Base-by-base conservation (phyloP, 2,113 vertebrate species). In the Galbula dea region DNA sequence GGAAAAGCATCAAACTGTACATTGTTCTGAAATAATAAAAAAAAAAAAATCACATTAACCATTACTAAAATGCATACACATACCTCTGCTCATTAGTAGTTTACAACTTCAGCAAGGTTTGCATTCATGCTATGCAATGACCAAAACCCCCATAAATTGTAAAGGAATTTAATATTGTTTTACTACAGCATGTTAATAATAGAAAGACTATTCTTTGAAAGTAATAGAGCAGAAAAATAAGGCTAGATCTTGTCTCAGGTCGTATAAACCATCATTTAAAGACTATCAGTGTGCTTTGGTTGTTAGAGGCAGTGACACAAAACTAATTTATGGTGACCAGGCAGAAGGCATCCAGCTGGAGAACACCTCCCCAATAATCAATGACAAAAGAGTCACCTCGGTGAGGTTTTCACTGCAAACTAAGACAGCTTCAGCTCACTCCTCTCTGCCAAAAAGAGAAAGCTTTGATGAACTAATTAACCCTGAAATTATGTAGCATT, bases 351-450 rank as follows among this genome's bases (percentile, higher is more conserved):
- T 52, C 79, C 95, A 89, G 91, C 89, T 67, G 34, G 87, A 94
- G 75, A 75, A 86, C 84, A n/a, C 82, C 63, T 89, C 91, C 91
- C 92, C 91, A 67, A 39, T 32, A 90, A 95, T 88, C 96, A 96
- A 95, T 96, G 97, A 96, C 93, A 96, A 92, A 96, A 83, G 82
- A 91, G 95, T 96, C 95, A 95, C 94, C 94, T 89, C 86, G 13
- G 52, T 14, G 4, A 10, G 46, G 76, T 41, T 63, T 82, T 65
- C 72, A 37, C 21, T 72, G 83, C 74, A 77, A 24, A 15, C 23
- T 17, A 4, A 77, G 74, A 30, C 57, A 62, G 83, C 36, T 83
- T 72, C 68, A 45, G 66, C 74, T 34, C 66, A 7, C 48, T 51
- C 43, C 77, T 78, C 74, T 68, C 87, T 27, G 52, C 41, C 71